Conservation (phyloP, 2,113 vertebrate species). For the Edolisoma coerulescens region DNA sequence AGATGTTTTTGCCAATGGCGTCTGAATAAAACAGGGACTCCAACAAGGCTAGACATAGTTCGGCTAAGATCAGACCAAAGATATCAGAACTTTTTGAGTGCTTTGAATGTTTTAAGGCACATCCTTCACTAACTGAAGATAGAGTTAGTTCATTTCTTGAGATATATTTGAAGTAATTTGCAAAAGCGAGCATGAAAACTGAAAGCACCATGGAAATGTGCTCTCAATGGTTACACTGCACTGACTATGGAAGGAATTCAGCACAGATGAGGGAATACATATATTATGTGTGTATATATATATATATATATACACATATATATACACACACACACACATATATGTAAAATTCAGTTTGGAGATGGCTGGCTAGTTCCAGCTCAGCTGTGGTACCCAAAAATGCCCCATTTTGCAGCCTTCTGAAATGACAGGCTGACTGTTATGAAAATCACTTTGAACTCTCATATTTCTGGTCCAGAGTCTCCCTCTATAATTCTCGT, state of each 20-base stretch:
- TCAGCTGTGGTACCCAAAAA: not conserved
- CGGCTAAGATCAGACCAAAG: constrained; percentile 15
- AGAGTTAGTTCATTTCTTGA: not conserved
- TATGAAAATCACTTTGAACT: not conserved
- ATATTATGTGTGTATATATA: accelerated
- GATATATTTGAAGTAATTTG: not conserved
- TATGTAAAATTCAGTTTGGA: not conserved
- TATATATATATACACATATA: accelerated
- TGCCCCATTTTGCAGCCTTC: not conserved
- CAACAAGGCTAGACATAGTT: not conserved
- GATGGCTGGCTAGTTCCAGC: not conserved
- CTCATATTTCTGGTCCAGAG: not conserved
- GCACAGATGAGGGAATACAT: not conserved
- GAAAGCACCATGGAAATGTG: not conserved
- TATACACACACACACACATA: accelerated
- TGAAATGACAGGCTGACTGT: not conserved
- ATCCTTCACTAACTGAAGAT: not conserved
- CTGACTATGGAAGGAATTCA: not conserved
- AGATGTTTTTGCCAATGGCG: not conserved
- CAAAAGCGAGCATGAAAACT: not conserved
- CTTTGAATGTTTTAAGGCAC: not conserved
- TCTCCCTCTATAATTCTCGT: not conserved
- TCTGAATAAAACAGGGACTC: not conserved
- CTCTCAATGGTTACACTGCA: not conserved
- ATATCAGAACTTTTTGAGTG: not conserved